Evolutionary conservation across 2,113 vertebrate species (phyloP), one percentile per base, ranked within the genome.

Genomic region (Orthonyx spaldingii): DNA sequence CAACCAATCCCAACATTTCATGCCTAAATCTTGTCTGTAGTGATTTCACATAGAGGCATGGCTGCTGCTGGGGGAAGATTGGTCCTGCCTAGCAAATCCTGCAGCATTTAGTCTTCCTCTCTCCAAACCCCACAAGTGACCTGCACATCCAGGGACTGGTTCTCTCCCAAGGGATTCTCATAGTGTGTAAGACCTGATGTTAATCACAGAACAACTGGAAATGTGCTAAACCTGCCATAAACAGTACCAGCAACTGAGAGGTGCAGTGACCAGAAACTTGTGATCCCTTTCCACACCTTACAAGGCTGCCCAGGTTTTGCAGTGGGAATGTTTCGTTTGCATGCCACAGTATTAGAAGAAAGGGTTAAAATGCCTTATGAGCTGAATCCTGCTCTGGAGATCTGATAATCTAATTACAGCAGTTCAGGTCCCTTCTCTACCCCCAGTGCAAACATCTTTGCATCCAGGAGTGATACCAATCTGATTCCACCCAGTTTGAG

Each of bases 351-450:
- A 33, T 75, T 22, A 78, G 64, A 46, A 75, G 24, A 64, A 89
- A 84, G 65, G 27, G 74, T 85, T 96, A 93, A 96, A 89, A 89
- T 26, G 17, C n/a, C 9, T 79, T 85, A 10, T 49, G 53, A 57
- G 44, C 42, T 2, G 27, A 81, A 78, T 89, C 56, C n/a, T 84
- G 37, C 56, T 56, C 24, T 76, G 57, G 59, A 91, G 70, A 92
- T 88, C 75, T 86, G 90, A 92, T 77, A 88, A 87, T 60, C 46
- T 95, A 89, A 96, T 94, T 87, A 71, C 37, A 64, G 49, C 44
- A 46, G 66, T 49, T 82, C 57, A 91, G 82, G 78, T 89, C 91
- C 81, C 78, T 79, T 89, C 87, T 91, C 42, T 87, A 59, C 65
- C n/a, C 77, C 12, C 41, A 28, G 57, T 79, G 63, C 75, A 93